Evolutionary conservation across 2,888 invertebrate genomes (phyloP).

Genomic region (Petrolisthes manimaculis): DNA sequence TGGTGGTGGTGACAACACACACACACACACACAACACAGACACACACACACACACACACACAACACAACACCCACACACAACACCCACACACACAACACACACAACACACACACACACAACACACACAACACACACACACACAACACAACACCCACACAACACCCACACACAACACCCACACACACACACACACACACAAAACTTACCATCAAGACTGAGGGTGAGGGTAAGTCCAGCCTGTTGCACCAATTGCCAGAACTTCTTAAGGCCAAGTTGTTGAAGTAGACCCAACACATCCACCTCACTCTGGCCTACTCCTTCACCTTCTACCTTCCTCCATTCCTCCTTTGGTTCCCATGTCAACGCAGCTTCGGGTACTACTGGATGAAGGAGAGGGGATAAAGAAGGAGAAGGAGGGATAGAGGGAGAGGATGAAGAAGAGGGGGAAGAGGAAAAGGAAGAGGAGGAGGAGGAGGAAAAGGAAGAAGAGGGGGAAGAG

Average conservation of each 20-base stretch:
- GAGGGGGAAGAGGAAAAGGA: background rate
- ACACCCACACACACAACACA: too few species aligned
- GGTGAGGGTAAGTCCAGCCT: constrained; percentile 41
- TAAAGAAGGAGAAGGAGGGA: background rate
- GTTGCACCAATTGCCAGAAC: constrained; percentile 50
- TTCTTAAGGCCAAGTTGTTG: constrained; percentile 50
- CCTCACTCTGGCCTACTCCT: constrained; percentile 9
- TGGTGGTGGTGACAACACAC: too few species aligned
- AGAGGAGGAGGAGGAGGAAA: background rate
- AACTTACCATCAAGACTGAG: constrained; percentile 45
- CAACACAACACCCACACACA: too few species aligned
- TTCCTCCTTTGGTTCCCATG: background rate
- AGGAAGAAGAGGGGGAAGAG: background rate
- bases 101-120: too few species aligned
- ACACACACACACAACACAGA: too few species aligned
- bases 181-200: background rate
- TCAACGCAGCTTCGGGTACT: constrained; percentile 31
- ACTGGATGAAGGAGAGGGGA: constrained; percentile 1
- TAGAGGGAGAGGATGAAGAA: background rate
- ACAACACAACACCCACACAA: too few species aligned
- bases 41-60: too few species aligned
- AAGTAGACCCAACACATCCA: constrained; percentile 47
- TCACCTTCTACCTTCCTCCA: constrained; percentile 20
- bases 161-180: too few species aligned
- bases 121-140: too few species aligned